These are phyloP conservation scores for Drosophila quinaria DNA, from an alignment of 2,888 invertebrate species.

Conservation along the genomic window DNA sequence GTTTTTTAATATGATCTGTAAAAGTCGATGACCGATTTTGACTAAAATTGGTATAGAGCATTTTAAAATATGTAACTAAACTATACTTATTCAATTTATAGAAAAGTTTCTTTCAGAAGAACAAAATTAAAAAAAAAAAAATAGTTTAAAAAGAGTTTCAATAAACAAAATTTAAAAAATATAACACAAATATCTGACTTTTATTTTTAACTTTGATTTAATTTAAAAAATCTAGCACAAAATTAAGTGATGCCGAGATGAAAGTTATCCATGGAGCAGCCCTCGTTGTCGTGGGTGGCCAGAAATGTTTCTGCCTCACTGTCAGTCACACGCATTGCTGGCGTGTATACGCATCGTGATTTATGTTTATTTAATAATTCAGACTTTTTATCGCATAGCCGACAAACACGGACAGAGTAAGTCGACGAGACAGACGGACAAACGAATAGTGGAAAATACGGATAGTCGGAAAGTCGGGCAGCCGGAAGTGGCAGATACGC, in stretches of 20 bases:
- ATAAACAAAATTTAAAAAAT: too few relatives aligned
- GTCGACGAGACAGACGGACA: slow-evolving; percentile 3
- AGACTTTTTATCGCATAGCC: slow-evolving; percentile 69
- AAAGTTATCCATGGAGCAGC: background rate
- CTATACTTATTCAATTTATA: too few relatives aligned
- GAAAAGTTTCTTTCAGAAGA: too few relatives aligned
- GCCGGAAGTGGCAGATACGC: slow-evolving; percentile 34
- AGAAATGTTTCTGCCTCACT: slow-evolving; percentile 20
- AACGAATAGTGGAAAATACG: slow-evolving; percentile 2
- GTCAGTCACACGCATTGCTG: slow-evolving; percentile 24
- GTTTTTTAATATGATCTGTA: too few relatives aligned
- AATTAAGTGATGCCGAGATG: too few relatives aligned
- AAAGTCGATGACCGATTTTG: too few relatives aligned
- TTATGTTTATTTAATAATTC: slow-evolving; percentile 81
- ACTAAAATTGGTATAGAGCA: too few relatives aligned
- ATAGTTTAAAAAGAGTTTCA: too few relatives aligned
- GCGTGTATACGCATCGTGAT: slow-evolving; percentile 54
- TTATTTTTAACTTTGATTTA: too few relatives aligned
- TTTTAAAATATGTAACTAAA: too few relatives aligned
- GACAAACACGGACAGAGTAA: slow-evolving; percentile 28
- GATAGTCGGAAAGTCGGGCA: slow-evolving; percentile 7
- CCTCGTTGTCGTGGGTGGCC: slow-evolving; percentile 24
- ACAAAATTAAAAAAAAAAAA: too few relatives aligned
- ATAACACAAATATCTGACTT: too few relatives aligned
- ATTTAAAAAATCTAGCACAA: background rate